These are phyloP conservation scores for Crocidura indochinensis DNA, from an alignment of 2,797 vertebrate species.

Conservation along the genomic window DNA sequence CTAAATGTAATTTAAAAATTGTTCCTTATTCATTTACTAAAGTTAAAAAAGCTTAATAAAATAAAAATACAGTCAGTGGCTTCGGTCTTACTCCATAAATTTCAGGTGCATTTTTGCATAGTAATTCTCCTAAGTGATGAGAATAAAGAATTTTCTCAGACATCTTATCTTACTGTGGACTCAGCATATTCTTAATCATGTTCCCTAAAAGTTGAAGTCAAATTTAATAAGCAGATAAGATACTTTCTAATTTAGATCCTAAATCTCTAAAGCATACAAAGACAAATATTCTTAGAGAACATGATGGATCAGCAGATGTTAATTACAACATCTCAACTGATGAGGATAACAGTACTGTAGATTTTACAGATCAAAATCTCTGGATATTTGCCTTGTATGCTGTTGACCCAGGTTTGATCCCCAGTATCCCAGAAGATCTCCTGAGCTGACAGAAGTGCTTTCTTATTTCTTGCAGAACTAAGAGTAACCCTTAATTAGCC, in stretches of 20 bases:
- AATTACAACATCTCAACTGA: slow-evolving; percentile 35
- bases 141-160: slow-evolving; percentile 44
- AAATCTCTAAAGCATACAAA: slow-evolving; percentile 13
- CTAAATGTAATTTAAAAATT: slow-evolving; percentile 83
- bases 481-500: too few species aligned
- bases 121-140: slow-evolving; percentile 63
- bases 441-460: too few species aligned
- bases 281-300: slow-evolving; percentile 1
- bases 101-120: slow-evolving; percentile 59
- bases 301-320: not conserved
- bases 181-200: slow-evolving; percentile 75
- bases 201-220: slow-evolving; percentile 64
- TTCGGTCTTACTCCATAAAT: slow-evolving; percentile 66
- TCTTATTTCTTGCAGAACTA: too few species aligned
- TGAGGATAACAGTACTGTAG: not conserved
- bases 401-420: too few species aligned
- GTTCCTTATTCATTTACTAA: slow-evolving; percentile 72
- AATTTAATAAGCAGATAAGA: slow-evolving; percentile 68
- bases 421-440: too few species aligned
- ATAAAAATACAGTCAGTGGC: slow-evolving; percentile 77
- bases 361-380: slow-evolving; percentile 41
- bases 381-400: not conserved
- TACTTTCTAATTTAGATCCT: slow-evolving; percentile 62
- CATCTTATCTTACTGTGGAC: not conserved
- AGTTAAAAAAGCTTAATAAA: slow-evolving; percentile 81